Conservation (phyloP, 2,888 invertebrate species). For the Parasteatoda lunata region DNA sequence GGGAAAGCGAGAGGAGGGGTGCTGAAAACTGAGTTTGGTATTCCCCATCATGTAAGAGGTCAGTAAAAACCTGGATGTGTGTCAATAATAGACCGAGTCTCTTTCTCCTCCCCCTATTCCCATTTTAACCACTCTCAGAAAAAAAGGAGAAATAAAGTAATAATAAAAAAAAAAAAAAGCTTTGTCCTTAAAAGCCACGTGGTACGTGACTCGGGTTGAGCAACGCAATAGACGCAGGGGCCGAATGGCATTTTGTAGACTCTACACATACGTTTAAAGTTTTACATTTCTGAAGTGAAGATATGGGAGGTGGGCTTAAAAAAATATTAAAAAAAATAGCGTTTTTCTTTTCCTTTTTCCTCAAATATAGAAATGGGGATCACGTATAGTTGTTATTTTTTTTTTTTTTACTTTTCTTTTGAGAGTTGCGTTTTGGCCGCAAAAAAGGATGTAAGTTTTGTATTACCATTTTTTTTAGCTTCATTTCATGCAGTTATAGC, state of each 20-base stretch:
- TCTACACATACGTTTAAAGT: constrained; percentile 31
- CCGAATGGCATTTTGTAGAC: constrained; percentile 41
- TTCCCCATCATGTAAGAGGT: constrained; percentile 48
- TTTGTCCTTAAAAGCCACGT: constrained; percentile 56
- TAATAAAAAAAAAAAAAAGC: constrained; percentile 15
- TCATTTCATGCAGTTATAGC: constrained; percentile 31
- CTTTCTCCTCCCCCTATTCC: constrained; percentile 10
- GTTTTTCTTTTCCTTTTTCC: constrained; percentile 33
- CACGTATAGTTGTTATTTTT: constrained; percentile 41
- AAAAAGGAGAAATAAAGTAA: constrained; percentile 14
- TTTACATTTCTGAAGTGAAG: constrained; percentile 55
- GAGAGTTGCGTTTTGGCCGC: constrained; percentile 34
- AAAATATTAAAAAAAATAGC: not conserved
- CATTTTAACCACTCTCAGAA: not conserved
- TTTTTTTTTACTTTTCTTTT: constrained; percentile 16
- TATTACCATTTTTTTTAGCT: constrained; percentile 25
- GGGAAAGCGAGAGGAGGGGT: not conserved
- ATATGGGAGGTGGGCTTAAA: not conserved
- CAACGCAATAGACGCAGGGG: constrained; percentile 17
- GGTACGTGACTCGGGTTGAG: constrained; percentile 53
- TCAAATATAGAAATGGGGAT: constrained; percentile 34
- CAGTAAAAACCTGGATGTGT: constrained; percentile 63
- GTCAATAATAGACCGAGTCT: constrained; percentile 50
- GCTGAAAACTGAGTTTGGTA: constrained; percentile 6
- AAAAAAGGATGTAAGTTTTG: constrained; percentile 28